These are phyloP conservation scores for Protosalanx chinensis DNA, from an alignment of 2,797 vertebrate species.

Conservation along the genomic window DNA sequence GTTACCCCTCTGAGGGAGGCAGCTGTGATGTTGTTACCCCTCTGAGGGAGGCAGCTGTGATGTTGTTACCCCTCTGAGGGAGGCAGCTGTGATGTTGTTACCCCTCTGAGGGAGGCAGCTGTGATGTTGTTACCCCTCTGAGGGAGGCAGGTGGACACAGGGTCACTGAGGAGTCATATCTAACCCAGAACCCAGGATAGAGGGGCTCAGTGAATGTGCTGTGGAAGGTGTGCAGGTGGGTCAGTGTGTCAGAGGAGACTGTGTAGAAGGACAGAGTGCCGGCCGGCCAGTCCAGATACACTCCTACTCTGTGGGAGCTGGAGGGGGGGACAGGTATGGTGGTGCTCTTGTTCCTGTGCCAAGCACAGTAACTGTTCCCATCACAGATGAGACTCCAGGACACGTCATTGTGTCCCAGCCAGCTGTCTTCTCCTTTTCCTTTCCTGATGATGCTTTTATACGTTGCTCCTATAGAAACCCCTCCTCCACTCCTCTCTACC, in stretches of 20 bases:
- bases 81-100: no score
- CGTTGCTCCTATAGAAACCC: slow-evolving; percentile 36
- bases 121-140: no score
- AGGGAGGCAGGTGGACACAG: not conserved
- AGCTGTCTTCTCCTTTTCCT: slow-evolving; percentile 11
- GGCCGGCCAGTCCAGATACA: slow-evolving; percentile 8
- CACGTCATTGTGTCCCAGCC: slow-evolving; percentile 34
- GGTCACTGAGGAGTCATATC: not conserved
- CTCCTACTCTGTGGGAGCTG: not conserved
- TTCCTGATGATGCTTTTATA: not conserved
- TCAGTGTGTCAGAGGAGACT: slow-evolving; percentile 4
- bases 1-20: no score
- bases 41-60: no score
- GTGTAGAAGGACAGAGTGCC: slow-evolving; percentile 13
- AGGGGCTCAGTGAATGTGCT: slow-evolving; percentile 20
- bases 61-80: no score
- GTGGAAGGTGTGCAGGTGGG: slow-evolving; percentile 22
- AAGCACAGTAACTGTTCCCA: not conserved
- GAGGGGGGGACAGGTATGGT: not conserved
- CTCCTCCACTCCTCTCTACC: slow-evolving; percentile 41
- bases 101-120: no score
- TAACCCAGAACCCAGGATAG: not conserved
- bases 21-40: no score
- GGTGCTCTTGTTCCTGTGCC: not conserved
- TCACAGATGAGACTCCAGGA: slow-evolving; percentile 29